A percentile compares a stretch with the other conserved stretches of the same genome.
phyloP scores from a whole-genome alignment of 2,888 invertebrate genomes.

The Platycnemis pennipes region DNA sequence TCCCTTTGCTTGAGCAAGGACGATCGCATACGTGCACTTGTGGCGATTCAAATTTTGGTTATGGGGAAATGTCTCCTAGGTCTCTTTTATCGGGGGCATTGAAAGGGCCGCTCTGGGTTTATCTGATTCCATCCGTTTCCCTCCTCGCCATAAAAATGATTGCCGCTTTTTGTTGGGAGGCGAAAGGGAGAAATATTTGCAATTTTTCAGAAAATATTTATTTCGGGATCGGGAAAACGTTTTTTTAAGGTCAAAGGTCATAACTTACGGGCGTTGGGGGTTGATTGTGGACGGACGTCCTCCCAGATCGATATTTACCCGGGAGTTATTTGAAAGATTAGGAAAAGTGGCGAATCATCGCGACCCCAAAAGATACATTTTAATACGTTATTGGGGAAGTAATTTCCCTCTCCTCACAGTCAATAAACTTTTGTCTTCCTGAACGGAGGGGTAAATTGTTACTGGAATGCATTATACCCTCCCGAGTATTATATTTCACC shows the following conservation, averaged over 20 bases:
- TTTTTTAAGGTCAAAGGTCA: slow-evolving; percentile 20
- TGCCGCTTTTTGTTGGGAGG: neutral
- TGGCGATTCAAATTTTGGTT: neutral
- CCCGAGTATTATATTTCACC: no score
- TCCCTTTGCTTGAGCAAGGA: neutral
- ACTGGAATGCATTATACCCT: no score
- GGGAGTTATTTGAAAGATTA: neutral
- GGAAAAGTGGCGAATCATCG: neutral
- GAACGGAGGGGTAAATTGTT: neutral
- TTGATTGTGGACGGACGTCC: neutral
- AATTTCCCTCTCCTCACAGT: neutral
- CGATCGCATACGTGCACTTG: neutral
- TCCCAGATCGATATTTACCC: neutral
- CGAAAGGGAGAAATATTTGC: neutral
- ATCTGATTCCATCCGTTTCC: neutral
- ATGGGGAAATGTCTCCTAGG: neutral
- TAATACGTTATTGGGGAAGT: neutral
- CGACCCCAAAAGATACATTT: neutral
- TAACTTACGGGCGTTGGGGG: neutral
- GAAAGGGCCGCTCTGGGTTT: neutral
- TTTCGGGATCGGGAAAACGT: neutral
- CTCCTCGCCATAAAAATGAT: slow-evolving; percentile 5
- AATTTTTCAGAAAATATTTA: neutral
- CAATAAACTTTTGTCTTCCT: neutral
- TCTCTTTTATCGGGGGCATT: neutral